A percentile compares a stretch with the other conserved stretches of the same genome.
phyloP scores from a whole-genome alignment of 2,888 invertebrate genomes.

The Drosophila sordidapex region DNA sequence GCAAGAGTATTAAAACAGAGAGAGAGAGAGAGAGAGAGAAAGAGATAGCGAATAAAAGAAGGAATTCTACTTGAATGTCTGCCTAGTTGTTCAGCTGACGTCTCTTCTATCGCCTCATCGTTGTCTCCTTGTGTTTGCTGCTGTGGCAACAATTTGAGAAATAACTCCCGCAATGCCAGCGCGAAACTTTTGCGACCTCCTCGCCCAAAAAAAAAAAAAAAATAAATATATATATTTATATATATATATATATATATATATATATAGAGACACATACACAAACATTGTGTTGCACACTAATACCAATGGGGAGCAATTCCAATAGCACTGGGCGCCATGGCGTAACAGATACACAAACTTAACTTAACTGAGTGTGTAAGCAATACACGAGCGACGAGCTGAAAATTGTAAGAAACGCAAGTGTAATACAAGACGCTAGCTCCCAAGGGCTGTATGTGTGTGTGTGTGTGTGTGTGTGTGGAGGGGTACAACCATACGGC shows the following conservation, averaged over 20 bases:
- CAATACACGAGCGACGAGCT: conserved; percentile 63
- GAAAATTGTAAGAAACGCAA: conserved; percentile 65
- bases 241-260: no score
- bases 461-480: background rate
- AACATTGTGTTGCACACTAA: conserved; percentile 22
- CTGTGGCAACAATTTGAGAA: conserved; percentile 80
- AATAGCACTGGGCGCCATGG: conserved; percentile 59
- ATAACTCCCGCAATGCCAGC: conserved; percentile 70
- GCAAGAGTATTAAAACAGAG: background rate
- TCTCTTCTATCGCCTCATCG: conserved; percentile 38
- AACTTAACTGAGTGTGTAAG: conserved; percentile 78
- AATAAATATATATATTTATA: background rate
- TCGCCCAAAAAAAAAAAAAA: conserved; percentile 9
- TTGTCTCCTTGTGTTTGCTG: conserved; percentile 43
- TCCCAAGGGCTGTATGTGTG: background rate
- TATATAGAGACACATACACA: background rate
- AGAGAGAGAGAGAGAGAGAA: background rate
- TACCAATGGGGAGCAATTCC: conserved; percentile 55
- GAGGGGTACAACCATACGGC: no score
- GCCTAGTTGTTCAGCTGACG: conserved; percentile 49
- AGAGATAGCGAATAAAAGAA: background rate
- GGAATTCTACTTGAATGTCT: conserved; percentile 39
- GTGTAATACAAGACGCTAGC: conserved; percentile 50
- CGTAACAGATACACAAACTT: conserved; percentile 78
- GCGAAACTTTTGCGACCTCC: conserved; percentile 43